Evolutionary conservation across 2,797 vertebrate genomes (phyloP).

Genomic region (Ctenochaetus hawaiiensis): DNA sequence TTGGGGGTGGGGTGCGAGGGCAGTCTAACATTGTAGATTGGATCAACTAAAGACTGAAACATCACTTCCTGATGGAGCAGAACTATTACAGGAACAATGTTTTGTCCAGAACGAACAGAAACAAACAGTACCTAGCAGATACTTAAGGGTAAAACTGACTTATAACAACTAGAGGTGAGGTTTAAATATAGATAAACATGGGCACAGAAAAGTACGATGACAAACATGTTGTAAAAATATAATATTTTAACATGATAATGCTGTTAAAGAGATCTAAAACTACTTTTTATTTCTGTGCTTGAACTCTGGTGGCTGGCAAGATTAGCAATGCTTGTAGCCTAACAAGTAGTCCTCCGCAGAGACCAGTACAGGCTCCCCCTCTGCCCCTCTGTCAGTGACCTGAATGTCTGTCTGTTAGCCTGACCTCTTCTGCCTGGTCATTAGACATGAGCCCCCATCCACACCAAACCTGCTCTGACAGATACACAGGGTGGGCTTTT

Average conservation of each 20-base stretch:
- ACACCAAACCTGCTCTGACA: constrained; percentile 86
- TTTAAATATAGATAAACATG: background rate
- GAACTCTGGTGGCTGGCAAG: constrained; percentile 18
- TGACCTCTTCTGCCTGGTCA: constrained; percentile 68
- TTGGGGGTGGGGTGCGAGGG: constrained; percentile 8
- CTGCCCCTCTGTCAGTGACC: constrained; percentile 40
- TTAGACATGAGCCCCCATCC: constrained; percentile 62
- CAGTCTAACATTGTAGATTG: constrained; percentile 43
- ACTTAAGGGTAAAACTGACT: constrained; percentile 27
- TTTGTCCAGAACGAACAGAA: constrained; percentile 20
- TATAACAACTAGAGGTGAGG: constrained; percentile 13
- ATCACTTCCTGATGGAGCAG: constrained; percentile 55
- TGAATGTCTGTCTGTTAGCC: constrained; percentile 52
- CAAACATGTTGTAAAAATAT: background rate
- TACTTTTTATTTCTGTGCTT: constrained; percentile 1
- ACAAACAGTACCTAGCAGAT: constrained; percentile 8
- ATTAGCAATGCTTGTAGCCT: constrained; percentile 24
- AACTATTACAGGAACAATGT: constrained; percentile 20
- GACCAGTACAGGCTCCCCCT: background rate
- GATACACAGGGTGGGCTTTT: constrained; percentile 88
- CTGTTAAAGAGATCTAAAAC: constrained; percentile 11
- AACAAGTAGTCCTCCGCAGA: constrained; percentile 11
- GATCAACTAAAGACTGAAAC: constrained; percentile 68
- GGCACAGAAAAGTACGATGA: background rate
- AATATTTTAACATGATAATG: background rate